Evolutionary conservation across 92 coral and sea anemone genomes (phyloP).

Genomic region (Siderastrea radians): DNA sequence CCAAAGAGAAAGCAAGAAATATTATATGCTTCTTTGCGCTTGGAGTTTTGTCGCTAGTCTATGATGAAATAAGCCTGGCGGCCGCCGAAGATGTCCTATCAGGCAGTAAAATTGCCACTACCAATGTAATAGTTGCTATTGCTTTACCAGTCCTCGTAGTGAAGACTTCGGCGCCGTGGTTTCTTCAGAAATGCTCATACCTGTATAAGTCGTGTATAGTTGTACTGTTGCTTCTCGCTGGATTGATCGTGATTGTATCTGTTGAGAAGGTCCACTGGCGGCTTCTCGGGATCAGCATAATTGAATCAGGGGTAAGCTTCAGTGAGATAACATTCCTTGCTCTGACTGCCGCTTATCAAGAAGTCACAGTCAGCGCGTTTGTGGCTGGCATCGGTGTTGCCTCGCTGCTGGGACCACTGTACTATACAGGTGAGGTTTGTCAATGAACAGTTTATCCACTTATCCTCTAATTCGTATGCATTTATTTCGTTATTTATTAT

Average conservation of each 20-base stretch:
- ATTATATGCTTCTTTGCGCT: conserved; percentile 50
- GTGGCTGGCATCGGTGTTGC: conserved; percentile 71
- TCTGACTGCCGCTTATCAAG: conserved; percentile 61
- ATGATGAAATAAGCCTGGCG: conserved; percentile 60
- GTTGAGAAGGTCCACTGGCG: conserved; percentile 49
- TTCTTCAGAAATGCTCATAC: conserved; percentile 61
- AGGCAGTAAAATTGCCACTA: conserved; percentile 61
- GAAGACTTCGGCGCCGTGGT: conserved; percentile 62
- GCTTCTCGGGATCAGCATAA: conserved; percentile 57
- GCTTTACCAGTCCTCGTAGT: conserved; percentile 62
- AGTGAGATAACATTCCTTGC: conserved; percentile 72
- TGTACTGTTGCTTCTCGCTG: conserved; percentile 39
- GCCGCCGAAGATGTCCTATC: conserved; percentile 69
- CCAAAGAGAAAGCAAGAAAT: conserved; percentile 43
- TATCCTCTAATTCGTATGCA: no score
- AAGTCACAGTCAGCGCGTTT: conserved; percentile 68
- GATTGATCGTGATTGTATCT: conserved; percentile 48
- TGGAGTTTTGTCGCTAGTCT: conserved; percentile 54
- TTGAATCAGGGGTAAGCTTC: conserved; percentile 61
- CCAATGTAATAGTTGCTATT: conserved; percentile 62
- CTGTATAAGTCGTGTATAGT: conserved; percentile 25
- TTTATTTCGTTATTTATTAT: no score
- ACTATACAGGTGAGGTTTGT: conserved; percentile 66
- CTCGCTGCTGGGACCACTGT: conserved; percentile 70
- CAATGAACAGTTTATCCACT: no score